Percentiles rank a stretch among this genome's conserved stretches.
phyloP scores from a whole-genome alignment of 1,140 invertebrate genomes.

The Teleopsis dalmanni region DNA sequence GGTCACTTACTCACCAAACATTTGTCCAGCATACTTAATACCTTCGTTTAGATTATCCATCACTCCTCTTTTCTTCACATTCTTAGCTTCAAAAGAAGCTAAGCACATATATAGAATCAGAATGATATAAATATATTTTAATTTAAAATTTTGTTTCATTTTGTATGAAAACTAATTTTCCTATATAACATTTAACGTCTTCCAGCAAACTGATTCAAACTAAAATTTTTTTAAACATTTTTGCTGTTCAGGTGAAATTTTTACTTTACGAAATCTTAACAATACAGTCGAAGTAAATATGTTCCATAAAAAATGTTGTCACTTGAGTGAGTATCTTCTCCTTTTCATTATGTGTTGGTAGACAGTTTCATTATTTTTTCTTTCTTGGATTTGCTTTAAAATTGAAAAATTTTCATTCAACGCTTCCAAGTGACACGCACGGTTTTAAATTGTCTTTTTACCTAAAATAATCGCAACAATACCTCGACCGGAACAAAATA shows the following conservation, averaged over 20 bases:
- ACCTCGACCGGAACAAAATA: no score
- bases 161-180: no score
- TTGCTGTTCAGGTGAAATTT: no score
- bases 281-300: no score
- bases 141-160: no score
- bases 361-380: constrained; percentile 17
- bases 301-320: constrained; percentile 18
- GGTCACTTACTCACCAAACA: constrained; percentile 50
- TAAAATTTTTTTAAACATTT: no score
- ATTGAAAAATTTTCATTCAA: not conserved
- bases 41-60: constrained; percentile 48
- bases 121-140: no score
- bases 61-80: constrained; percentile 4
- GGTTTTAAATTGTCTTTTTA: not conserved
- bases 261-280: no score
- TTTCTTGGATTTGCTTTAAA: not conserved
- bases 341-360: constrained; percentile 29
- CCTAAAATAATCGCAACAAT: no score
- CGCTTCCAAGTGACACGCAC: not conserved
- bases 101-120: no score
- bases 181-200: no score
- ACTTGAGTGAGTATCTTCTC: constrained; percentile 30
- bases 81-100: not conserved
- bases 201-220: no score
- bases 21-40: constrained; percentile 56